phyloP scores from a whole-genome alignment of 92 coral and sea anemone genomes.

The Meandrina meandrites region DNA sequence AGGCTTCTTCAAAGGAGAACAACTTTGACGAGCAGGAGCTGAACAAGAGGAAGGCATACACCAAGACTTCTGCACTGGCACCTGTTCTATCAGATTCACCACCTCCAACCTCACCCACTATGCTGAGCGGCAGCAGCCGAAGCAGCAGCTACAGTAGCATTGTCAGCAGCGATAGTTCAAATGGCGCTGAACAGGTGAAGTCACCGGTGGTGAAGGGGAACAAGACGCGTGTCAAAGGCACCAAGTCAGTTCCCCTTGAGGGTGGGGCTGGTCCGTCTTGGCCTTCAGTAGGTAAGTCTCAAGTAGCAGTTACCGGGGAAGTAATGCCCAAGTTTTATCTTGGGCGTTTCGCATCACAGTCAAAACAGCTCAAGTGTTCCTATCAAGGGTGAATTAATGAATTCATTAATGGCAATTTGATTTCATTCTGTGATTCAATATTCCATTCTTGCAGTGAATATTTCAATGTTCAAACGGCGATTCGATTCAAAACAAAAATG shows the following conservation, averaged over 20 bases:
- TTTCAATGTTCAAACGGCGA: too few relatives aligned
- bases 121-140: constrained; percentile 92
- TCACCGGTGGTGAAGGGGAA: constrained; percentile 54
- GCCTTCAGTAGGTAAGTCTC: constrained; percentile 40
- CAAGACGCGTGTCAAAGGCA: constrained; percentile 69
- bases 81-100: constrained; percentile 81
- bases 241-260: constrained; percentile 72
- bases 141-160: constrained; percentile 99
- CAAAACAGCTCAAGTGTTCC: too few relatives aligned
- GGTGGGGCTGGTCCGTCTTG: constrained; percentile 51
- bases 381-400: too few relatives aligned
- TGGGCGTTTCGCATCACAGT: too few relatives aligned
- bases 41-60: constrained; percentile 64
- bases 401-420: too few relatives aligned
- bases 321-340: too few relatives aligned
- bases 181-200: constrained; percentile 71
- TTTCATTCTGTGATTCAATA: too few relatives aligned
- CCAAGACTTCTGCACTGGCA: constrained; percentile 65
- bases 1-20: constrained; percentile 77
- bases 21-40: constrained; percentile 70
- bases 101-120: constrained; percentile 78
- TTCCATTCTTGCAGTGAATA: too few relatives aligned
- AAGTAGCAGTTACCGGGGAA: background rate
- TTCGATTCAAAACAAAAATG: too few relatives aligned
- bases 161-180: constrained; percentile 88